phyloP scores from a whole-genome alignment of 1,140 invertebrate genomes.

The Ylistrum balloti region DNA sequence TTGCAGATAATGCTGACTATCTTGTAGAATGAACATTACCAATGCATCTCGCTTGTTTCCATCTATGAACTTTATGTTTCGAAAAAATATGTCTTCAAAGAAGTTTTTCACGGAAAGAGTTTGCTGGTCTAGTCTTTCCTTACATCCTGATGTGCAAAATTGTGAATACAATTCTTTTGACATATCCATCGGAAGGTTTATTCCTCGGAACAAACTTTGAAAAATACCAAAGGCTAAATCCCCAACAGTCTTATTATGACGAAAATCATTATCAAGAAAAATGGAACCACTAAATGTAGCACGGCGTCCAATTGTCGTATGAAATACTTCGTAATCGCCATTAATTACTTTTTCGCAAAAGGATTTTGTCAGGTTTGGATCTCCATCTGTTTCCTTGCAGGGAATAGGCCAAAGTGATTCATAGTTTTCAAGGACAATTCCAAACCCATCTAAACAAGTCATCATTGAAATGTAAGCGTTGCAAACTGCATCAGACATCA shows the following conservation, averaged over 20 bases:
- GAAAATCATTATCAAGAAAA: neutral
- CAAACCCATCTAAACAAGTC: neutral
- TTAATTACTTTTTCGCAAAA: neutral
- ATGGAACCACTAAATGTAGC: neutral
- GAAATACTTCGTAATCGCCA: neutral
- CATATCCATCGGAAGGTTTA: conserved; percentile 46
- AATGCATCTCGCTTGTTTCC: neutral
- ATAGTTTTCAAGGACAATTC: neutral
- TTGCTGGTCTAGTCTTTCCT: neutral
- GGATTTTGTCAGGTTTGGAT: neutral
- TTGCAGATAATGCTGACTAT: neutral
- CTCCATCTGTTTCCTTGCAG: neutral
- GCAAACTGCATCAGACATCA: conserved; percentile 52
- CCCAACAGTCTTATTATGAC: conserved; percentile 37
- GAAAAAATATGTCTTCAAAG: neutral
- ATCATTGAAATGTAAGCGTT: conserved; percentile 42
- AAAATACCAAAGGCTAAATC: neutral
- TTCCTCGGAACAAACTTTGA: neutral
- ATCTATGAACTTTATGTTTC: neutral
- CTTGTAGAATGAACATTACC: neutral
- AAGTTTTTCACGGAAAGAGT: too few relatives aligned
- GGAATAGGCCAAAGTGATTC: neutral
- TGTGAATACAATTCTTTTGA: neutral
- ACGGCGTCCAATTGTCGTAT: neutral
- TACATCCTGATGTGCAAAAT: conserved; percentile 17